phyloP scores from a whole-genome alignment of 2,113 vertebrate genomes.

The Lagopus muta region DNA sequence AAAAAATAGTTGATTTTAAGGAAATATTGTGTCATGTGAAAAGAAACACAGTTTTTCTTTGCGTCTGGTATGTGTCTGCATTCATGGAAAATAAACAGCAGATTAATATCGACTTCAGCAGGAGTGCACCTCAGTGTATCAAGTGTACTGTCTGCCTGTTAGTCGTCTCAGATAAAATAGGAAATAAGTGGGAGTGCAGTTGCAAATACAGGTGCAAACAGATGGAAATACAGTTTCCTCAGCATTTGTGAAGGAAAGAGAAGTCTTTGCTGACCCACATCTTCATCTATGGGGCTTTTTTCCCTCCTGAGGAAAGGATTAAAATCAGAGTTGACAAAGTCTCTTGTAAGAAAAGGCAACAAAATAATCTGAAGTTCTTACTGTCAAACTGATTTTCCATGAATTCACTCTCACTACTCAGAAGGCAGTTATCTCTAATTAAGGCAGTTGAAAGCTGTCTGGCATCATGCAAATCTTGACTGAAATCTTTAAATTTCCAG shows the following conservation, averaged over 20 bases:
- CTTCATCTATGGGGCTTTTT: not conserved
- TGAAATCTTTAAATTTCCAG: not conserved
- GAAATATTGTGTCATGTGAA: not conserved
- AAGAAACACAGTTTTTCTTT: not conserved
- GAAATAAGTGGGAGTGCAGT: not conserved
- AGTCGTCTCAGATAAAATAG: not conserved
- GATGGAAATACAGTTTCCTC: not conserved
- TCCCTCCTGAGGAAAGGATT: not conserved
- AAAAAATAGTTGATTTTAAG: not conserved
- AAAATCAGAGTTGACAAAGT: not conserved
- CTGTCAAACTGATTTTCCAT: conserved; percentile 8
- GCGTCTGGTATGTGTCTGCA: not conserved
- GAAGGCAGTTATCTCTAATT: not conserved
- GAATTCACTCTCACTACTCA: not conserved
- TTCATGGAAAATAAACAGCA: not conserved
- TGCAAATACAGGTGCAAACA: rapidly evolving
- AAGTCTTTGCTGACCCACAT: not conserved
- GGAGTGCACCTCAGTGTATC: not conserved
- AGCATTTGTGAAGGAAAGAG: not conserved
- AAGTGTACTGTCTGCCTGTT: not conserved
- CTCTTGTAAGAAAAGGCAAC: not conserved
- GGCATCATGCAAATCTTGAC: not conserved
- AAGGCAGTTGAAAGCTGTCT: not conserved
- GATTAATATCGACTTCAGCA: not conserved
- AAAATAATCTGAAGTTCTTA: not conserved